These are phyloP conservation scores for Liparis tanakae DNA, from an alignment of 2,797 vertebrate genomes.

Conservation along the genomic window DNA sequence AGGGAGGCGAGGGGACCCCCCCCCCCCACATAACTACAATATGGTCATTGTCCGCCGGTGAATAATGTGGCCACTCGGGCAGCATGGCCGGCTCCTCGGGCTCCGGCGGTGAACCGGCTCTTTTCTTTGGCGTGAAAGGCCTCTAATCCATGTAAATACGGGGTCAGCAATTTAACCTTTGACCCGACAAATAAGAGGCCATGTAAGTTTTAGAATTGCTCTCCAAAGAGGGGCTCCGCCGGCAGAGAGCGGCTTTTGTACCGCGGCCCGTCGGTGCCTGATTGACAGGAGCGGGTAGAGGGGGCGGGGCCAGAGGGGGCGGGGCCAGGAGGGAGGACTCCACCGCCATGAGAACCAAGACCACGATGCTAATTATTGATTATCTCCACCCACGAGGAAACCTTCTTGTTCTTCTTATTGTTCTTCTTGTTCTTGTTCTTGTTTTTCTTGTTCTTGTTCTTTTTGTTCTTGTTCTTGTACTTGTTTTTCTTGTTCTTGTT, in stretches of 20 bases:
- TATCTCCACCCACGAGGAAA: conserved; percentile 25
- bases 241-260: conserved; percentile 94
- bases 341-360: conserved; percentile 31
- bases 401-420: too few relatives aligned
- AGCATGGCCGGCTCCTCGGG: conserved; percentile 94
- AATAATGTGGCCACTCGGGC: conserved; percentile 99
- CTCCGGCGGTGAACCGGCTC: conserved; percentile 98
- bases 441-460: too few relatives aligned
- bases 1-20: conserved; percentile 81
- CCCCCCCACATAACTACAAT: conserved; percentile 93
- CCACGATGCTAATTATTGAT: conserved; percentile 61
- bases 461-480: too few relatives aligned
- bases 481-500: too few relatives aligned
- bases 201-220: conserved; percentile 99
- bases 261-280: conserved; percentile 84
- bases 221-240: conserved; percentile 96
- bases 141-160: conserved; percentile 99
- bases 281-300: conserved; percentile 88
- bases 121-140: conserved; percentile 97
- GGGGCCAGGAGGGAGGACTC: conserved; percentile 50
- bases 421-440: too few relatives aligned
- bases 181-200: conserved; percentile 99
- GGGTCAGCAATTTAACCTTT: conserved; percentile 99
- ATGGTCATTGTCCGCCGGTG: conserved; percentile 98
- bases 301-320: too few relatives aligned